Conservation (phyloP, 2,797 vertebrate genomes). For the Pristis pectinata region DNA sequence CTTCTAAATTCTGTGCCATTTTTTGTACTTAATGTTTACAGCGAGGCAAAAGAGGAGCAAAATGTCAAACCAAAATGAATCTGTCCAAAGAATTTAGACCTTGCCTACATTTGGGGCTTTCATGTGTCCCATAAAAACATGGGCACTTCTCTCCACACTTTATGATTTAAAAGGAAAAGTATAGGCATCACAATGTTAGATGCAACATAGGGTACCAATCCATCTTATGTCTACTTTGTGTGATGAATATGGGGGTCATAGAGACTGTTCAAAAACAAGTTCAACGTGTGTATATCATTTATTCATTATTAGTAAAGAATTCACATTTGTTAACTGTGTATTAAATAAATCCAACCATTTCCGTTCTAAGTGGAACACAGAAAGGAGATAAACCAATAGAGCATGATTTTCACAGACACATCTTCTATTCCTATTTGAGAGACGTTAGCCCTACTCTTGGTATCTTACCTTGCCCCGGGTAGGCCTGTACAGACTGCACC, state of each 20-base stretch:
- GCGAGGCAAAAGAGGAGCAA: not conserved
- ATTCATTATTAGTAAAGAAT: not conserved
- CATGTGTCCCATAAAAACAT: not conserved
- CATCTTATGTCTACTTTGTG: not conserved
- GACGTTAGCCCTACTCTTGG: not conserved
- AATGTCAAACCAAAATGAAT: not conserved
- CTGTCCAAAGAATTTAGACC: not conserved
- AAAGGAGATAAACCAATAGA: not conserved
- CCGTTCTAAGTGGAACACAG: not conserved
- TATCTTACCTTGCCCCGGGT: not conserved
- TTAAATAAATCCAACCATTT: constrained; percentile 9
- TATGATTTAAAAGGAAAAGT: not conserved
- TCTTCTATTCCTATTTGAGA: not conserved
- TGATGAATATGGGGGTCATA: not conserved
- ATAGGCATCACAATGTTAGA: not conserved
- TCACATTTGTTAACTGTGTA: not conserved
- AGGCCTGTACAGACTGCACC: not conserved
- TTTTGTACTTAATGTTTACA: not conserved
- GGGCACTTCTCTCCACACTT: not conserved
- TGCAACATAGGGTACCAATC: not conserved
- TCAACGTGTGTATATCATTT: not conserved
- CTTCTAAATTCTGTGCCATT: not conserved
- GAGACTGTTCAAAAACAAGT: not conserved
- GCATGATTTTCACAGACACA: not conserved
- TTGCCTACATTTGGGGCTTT: not conserved